Conservation (phyloP, 2,888 invertebrate species). For the Chorisops tibialis region DNA sequence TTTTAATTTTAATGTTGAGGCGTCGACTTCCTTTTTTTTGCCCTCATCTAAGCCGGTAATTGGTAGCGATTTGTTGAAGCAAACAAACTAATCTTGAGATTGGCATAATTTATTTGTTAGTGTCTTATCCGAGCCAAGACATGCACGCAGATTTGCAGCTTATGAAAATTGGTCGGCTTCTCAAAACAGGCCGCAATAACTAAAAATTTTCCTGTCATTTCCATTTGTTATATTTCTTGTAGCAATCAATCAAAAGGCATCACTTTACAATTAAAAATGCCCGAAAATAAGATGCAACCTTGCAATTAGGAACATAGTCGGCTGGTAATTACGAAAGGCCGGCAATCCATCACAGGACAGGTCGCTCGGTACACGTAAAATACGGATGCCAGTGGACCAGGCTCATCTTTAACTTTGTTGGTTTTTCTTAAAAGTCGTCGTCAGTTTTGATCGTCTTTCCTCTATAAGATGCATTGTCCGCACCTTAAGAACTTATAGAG, state of each 20-base stretch:
- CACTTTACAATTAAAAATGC: slow-evolving; percentile 15
- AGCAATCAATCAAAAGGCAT: slow-evolving; percentile 15
- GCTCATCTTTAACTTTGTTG: slow-evolving; percentile 16
- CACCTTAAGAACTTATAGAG: too few relatives aligned
- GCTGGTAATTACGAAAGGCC: slow-evolving; percentile 10
- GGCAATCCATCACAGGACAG: slow-evolving; percentile 6
- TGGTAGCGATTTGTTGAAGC: slow-evolving; percentile 9
- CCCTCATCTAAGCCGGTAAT: slow-evolving; percentile 10
- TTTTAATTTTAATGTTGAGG: neutral
- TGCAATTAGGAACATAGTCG: slow-evolving; percentile 17
- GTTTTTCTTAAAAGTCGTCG: slow-evolving; percentile 11
- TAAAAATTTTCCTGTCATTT: slow-evolving; percentile 13
- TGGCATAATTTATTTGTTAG: too few relatives aligned
- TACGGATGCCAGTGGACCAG: neutral
- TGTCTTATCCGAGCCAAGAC: neutral
- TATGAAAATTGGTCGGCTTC: neutral
- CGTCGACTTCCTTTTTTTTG: slow-evolving; percentile 4
- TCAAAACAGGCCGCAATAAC: slow-evolving; percentile 7
- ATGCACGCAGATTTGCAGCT: neutral
- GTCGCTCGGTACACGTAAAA: slow-evolving; percentile 12
- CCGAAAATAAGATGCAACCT: slow-evolving; percentile 25
- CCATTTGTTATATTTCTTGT: neutral
- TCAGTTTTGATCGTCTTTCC: too few relatives aligned
- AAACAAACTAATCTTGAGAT: slow-evolving; percentile 10
- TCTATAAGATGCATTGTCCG: too few relatives aligned